phyloP scores from a whole-genome alignment of 2,888 invertebrate species.

The Parasteatoda lunata region DNA sequence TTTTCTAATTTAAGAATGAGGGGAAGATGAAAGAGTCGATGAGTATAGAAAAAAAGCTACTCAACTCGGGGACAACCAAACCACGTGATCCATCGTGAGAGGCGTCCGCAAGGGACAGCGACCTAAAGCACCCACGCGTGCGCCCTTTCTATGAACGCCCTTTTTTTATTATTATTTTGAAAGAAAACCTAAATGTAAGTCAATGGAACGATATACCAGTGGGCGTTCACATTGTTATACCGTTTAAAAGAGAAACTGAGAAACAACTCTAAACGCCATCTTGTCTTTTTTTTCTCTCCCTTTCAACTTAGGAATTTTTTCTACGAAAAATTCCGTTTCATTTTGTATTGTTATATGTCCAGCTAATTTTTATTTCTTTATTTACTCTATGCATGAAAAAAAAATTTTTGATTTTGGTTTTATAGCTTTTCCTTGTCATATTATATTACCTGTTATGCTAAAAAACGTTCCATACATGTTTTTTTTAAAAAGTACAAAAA shows the following conservation, averaged over 20 bases:
- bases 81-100: constrained; percentile 38
- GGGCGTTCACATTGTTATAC: constrained; percentile 55
- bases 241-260: constrained; percentile 15
- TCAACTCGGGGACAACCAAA: neutral
- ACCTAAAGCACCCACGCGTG: constrained; percentile 62
- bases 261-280: constrained; percentile 25
- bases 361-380: too few relatives aligned
- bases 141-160: constrained; percentile 31
- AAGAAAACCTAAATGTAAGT: constrained; percentile 44
- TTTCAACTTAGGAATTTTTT: too few relatives aligned
- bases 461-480: too few relatives aligned
- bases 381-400: too few relatives aligned
- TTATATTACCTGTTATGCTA: too few relatives aligned
- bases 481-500: too few relatives aligned
- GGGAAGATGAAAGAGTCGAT: neutral
- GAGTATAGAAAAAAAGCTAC: neutral
- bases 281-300: too few relatives aligned
- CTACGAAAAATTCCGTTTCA: too few relatives aligned
- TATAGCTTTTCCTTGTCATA: too few relatives aligned
- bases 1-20: constrained; percentile 21
- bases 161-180: constrained; percentile 36
- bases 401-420: too few relatives aligned
- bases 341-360: too few relatives aligned
- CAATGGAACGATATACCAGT: constrained; percentile 49
- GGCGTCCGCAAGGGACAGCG: constrained; percentile 59